These are phyloP conservation scores for Sweltsa coloradensis DNA, from an alignment of 1,140 invertebrate genomes.

Conservation along the genomic window DNA sequence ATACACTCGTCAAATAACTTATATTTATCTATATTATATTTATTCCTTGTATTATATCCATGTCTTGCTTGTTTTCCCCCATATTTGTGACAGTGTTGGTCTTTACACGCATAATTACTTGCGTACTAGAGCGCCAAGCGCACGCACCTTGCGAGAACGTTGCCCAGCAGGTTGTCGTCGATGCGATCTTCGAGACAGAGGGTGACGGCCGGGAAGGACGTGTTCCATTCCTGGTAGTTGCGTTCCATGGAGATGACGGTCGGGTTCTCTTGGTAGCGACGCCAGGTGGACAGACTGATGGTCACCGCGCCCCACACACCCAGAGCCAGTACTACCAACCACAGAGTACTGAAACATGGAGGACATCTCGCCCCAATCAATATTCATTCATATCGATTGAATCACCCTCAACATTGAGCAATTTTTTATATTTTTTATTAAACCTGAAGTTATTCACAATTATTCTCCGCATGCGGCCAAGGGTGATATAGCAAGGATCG, in stretches of 20 bases:
- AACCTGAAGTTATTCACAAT: too few relatives aligned
- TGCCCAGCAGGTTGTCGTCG: neutral
- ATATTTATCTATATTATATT: too few relatives aligned
- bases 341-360: constrained; percentile 26
- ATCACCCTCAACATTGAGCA: too few relatives aligned
- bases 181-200: constrained; percentile 27
- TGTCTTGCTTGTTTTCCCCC: neutral
- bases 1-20: too few relatives aligned
- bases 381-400: too few relatives aligned
- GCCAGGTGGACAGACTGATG: constrained; percentile 43
- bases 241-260: constrained; percentile 60
- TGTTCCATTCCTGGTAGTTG: constrained; percentile 56
- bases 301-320: constrained; percentile 32
- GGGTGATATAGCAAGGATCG: too few relatives aligned
- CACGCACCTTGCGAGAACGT: neutral
- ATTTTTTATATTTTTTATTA: too few relatives aligned
- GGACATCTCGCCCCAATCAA: too few relatives aligned
- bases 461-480: too few relatives aligned
- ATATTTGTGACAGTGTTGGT: neutral
- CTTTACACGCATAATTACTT: neutral
- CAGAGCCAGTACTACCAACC: constrained; percentile 30
- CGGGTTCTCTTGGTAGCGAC: constrained; percentile 49
- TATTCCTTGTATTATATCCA: neutral
- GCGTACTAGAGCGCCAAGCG: neutral
- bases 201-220: constrained; percentile 48